Conservation (phyloP, 2,888 invertebrate genomes). For the Steinernema carpocapsae region DNA sequence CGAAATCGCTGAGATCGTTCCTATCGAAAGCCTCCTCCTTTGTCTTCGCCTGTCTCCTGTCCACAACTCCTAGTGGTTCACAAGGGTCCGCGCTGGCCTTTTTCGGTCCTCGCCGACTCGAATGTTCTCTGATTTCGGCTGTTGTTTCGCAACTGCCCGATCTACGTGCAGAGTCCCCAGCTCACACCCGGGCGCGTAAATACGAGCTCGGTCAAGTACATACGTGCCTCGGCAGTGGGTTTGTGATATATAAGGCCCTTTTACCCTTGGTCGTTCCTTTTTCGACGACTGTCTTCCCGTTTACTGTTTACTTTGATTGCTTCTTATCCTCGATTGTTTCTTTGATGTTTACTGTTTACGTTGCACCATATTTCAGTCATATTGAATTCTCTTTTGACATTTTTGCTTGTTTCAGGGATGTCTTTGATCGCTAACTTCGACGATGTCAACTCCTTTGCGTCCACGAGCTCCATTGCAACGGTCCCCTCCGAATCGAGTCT, state of each 20-base stretch:
- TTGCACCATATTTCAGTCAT: neutral
- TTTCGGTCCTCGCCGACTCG: neutral
- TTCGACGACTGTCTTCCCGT: neutral
- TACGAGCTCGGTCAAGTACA: neutral
- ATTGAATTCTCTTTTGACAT: neutral
- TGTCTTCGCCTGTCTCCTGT: too few relatives aligned
- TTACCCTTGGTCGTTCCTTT: neutral
- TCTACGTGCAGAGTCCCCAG: slow-evolving; percentile 19
- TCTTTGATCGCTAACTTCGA: slow-evolving; percentile 16
- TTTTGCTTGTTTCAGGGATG: slow-evolving; percentile 21
- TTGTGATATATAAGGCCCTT: slow-evolving; percentile 18
- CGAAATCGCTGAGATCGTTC: too few relatives aligned
- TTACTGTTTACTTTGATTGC: neutral
- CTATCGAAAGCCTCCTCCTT: too few relatives aligned
- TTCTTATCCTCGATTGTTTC: neutral
- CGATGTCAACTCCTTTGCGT: slow-evolving; percentile 20
- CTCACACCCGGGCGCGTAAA: slow-evolving; percentile 20
- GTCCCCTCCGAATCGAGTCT: neutral
- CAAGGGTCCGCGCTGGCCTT: too few relatives aligned
- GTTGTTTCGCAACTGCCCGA: slow-evolving; percentile 22
- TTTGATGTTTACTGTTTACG: neutral
- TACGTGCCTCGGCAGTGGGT: slow-evolving; percentile 9
- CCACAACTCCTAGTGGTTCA: too few relatives aligned
- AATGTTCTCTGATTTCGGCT: slow-evolving; percentile 9
- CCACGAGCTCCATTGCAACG: slow-evolving; percentile 4